These are phyloP conservation scores for Tromatobia lineatoria DNA, from an alignment of 2,888 invertebrate genomes.

Conservation along the genomic window DNA sequence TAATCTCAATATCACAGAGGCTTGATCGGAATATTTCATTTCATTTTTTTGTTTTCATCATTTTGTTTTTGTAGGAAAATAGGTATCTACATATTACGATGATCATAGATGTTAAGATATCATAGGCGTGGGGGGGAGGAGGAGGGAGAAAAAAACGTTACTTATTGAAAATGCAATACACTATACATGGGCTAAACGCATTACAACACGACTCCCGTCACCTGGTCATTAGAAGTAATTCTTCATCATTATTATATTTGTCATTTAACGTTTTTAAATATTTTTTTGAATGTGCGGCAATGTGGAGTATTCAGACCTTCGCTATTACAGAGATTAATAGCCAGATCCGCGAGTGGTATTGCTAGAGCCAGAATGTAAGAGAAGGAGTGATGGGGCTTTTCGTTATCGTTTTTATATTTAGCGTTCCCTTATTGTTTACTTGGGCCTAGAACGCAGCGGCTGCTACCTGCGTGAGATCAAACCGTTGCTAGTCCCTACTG, in stretches of 20 bases:
- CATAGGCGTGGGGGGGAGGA: constrained; percentile 74
- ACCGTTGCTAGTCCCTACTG: constrained; percentile 92
- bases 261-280: constrained; percentile 24
- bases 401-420: constrained; percentile 67
- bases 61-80: constrained; percentile 83
- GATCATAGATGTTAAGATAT: constrained; percentile 76
- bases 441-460: constrained; percentile 84
- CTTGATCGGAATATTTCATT: constrained; percentile 82
- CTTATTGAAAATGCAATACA: constrained; percentile 84
- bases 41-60: constrained; percentile 65
- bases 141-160: constrained; percentile 69
- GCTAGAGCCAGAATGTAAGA: constrained; percentile 83
- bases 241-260: constrained; percentile 72
- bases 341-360: constrained; percentile 81
- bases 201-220: constrained; percentile 84
- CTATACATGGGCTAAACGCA: constrained; percentile 85
- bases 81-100: constrained; percentile 84
- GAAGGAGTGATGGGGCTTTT: constrained; percentile 79
- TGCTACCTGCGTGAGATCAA: constrained; percentile 95
- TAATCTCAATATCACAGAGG: constrained; percentile 84
- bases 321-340: constrained; percentile 78
- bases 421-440: constrained; percentile 77
- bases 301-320: constrained; percentile 81
- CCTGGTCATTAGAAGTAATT: constrained; percentile 82
- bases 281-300: constrained; percentile 82